Conservation (phyloP, 64 coral and sea anemone genomes). For the Actinia tenebrosa region DNA sequence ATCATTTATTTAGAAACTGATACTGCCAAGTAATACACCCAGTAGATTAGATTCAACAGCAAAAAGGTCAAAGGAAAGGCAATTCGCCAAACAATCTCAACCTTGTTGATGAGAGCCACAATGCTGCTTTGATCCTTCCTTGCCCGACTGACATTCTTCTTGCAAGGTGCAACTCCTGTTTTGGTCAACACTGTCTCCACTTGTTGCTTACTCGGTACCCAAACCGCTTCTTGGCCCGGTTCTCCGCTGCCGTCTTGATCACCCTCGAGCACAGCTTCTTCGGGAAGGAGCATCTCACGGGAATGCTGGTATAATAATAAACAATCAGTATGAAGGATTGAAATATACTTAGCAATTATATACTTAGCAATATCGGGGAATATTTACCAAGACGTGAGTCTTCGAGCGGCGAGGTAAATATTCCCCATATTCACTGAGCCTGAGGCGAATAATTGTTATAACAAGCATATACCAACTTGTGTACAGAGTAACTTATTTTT, state of each 20-base stretch:
- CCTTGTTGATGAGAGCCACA: slow-evolving; percentile 53
- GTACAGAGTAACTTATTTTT: too few relatives aligned
- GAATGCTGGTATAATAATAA: background rate
- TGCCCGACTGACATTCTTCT: background rate
- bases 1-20: background rate
- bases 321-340: background rate
- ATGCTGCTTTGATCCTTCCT: background rate
- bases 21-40: slow-evolving; percentile 57
- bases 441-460: too few relatives aligned
- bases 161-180: slow-evolving; percentile 6
- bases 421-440: too few relatives aligned
- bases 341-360: too few relatives aligned
- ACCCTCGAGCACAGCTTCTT: slow-evolving; percentile 33
- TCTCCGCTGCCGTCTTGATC: slow-evolving; percentile 40
- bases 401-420: too few relatives aligned
- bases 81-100: slow-evolving; percentile 72
- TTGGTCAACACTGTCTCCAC: slow-evolving; percentile 76
- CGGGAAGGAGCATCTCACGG: background rate
- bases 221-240: slow-evolving; percentile 83
- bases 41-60: slow-evolving; percentile 76
- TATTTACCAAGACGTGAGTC: too few relatives aligned
- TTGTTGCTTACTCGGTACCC: slow-evolving; percentile 75
- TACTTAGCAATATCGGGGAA: too few relatives aligned
- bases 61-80: slow-evolving; percentile 70
- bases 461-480: too few relatives aligned